A percentile compares a stretch with the other conserved stretches of the same genome.
Evolutionary conservation across 2,113 vertebrate genomes (phyloP).

Genomic region (Prolemur simus): DNA sequence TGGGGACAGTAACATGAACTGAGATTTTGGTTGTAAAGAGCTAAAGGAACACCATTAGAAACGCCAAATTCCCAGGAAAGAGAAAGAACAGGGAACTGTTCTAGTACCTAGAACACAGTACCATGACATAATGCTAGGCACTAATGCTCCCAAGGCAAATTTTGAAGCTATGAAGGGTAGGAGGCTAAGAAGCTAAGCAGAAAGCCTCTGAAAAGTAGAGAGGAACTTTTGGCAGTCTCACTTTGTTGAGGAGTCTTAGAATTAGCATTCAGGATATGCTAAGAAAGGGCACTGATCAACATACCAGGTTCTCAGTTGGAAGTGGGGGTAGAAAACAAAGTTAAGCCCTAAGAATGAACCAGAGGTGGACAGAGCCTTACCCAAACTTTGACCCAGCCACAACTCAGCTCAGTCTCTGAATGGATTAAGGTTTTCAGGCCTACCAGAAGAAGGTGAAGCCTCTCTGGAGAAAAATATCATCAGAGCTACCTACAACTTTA

Average conservation of each 20-base stretch:
- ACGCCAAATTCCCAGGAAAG: neutral
- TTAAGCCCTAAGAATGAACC: neutral
- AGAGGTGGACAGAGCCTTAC: neutral
- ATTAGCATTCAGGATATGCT: neutral
- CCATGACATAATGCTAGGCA: neutral
- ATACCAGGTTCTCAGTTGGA: neutral
- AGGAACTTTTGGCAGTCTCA: neutral
- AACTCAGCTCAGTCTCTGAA: neutral
- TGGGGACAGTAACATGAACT: neutral
- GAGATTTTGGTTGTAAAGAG: neutral
- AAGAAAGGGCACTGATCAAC: neutral
- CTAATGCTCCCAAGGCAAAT: neutral
- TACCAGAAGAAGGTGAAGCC: neutral
- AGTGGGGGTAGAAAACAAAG: neutral
- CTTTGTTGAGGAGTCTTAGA: neutral
- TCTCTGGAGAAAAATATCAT: neutral
- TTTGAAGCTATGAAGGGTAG: neutral
- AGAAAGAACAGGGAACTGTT: neutral
- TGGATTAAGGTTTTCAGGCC: neutral
- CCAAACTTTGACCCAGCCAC: neutral
- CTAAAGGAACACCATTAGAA: neutral
- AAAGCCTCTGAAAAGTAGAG: neutral
- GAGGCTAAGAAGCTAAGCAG: neutral
- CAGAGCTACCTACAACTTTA: neutral
- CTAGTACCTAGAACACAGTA: too few relatives aligned